These are phyloP conservation scores for Pomatostomus ruficeps DNA, from an alignment of 2,113 vertebrate species.

Conservation along the genomic window DNA sequence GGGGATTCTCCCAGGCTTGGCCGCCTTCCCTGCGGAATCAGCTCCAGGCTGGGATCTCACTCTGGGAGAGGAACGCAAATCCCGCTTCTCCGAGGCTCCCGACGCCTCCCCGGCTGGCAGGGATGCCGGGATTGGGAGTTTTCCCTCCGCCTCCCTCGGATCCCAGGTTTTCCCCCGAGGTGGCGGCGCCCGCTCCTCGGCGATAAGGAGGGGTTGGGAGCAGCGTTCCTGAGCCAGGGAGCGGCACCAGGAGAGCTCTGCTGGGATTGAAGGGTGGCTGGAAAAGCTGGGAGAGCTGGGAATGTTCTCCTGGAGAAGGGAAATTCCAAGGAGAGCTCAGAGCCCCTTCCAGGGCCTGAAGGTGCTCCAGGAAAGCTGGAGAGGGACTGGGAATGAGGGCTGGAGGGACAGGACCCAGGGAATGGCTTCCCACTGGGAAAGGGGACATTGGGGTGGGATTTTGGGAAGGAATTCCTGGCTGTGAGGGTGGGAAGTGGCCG, in stretches of 20 bases:
- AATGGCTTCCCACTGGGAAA: background rate
- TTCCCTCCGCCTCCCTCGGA: background rate
- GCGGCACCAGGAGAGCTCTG: background rate
- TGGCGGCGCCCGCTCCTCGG: fast-evolving
- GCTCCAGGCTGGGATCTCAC: background rate
- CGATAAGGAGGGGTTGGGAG: background rate
- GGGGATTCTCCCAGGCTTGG: background rate
- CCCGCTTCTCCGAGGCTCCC: background rate
- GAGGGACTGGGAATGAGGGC: background rate
- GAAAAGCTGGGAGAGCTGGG: background rate
- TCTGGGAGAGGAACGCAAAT: background rate
- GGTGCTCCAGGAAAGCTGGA: background rate
- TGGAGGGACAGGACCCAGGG: background rate
- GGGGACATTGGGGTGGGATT: fast-evolving
- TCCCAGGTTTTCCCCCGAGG: background rate
- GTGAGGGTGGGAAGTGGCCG: fast-evolving
- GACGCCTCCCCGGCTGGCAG: background rate
- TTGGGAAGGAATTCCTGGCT: background rate
- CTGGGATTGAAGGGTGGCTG: background rate
- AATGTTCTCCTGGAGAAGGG: background rate
- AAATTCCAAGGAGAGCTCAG: background rate
- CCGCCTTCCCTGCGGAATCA: background rate
- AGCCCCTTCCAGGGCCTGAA: fast-evolving
- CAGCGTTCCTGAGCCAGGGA: background rate
- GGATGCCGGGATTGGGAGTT: too few relatives aligned